Conservation (phyloP, 2,113 vertebrate species). For the Montifringilla adamsi region DNA sequence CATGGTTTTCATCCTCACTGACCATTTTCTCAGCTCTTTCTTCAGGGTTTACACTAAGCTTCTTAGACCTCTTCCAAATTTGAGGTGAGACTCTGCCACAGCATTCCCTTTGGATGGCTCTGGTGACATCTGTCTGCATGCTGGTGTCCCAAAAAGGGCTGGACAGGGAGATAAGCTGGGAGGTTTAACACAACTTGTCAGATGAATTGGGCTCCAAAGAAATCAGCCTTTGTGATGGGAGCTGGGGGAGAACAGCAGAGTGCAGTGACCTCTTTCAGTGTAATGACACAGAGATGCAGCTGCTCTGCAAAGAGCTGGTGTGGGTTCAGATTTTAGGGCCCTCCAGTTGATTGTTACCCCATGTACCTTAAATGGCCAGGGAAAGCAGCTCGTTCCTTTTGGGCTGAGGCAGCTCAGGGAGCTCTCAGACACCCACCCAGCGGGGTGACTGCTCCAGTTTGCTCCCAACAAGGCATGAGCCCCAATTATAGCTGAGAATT, state of each 20-base stretch:
- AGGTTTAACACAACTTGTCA: neutral
- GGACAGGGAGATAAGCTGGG: neutral
- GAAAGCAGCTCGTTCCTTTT: neutral
- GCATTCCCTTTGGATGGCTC: neutral
- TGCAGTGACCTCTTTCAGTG: neutral
- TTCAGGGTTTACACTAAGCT: neutral
- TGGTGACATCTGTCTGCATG: neutral
- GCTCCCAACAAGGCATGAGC: neutral
- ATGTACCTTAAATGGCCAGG: neutral
- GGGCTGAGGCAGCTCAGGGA: neutral
- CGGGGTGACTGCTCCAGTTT: neutral
- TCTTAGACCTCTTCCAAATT: neutral
- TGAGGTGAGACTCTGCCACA: neutral
- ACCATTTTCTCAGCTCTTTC: neutral
- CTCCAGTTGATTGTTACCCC: neutral
- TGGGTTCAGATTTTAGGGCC: slow-evolving; percentile 1
- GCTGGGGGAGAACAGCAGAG: neutral
- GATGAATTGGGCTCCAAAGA: accelerated
- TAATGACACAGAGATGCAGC: neutral
- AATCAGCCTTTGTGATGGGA: neutral
- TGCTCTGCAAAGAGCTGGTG: neutral
- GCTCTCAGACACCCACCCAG: neutral
- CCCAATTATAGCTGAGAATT: neutral
- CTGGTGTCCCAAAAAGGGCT: neutral
- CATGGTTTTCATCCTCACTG: neutral